Conservation (phyloP, 2,113 vertebrate species). For the Aspidoscelis tigris region DNA sequence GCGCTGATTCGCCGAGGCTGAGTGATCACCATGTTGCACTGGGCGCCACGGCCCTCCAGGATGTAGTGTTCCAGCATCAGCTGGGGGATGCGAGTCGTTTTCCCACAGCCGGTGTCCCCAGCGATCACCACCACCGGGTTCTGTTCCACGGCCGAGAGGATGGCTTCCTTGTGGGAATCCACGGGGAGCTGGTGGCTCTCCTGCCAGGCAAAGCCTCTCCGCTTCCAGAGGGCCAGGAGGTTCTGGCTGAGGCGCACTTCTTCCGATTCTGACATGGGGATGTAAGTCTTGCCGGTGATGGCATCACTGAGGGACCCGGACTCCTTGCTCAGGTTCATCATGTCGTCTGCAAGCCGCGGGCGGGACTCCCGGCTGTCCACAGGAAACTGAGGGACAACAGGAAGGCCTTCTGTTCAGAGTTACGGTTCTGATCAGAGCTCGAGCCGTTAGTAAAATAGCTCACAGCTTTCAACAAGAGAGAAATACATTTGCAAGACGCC, state of each 20-base stretch:
- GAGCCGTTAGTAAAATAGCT: neutral
- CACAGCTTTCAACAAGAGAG: neutral
- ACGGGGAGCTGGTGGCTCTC: slow-evolving; percentile 83
- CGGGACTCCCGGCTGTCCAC: slow-evolving; percentile 77
- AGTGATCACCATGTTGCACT: slow-evolving; percentile 93
- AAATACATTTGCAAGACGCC: neutral
- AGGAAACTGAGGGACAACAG: slow-evolving; percentile 77
- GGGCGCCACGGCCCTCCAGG: slow-evolving; percentile 79
- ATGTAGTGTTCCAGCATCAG: slow-evolving; percentile 89
- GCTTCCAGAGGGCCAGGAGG: slow-evolving; percentile 86
- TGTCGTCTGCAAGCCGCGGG: slow-evolving; percentile 71
- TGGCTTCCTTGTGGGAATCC: slow-evolving; percentile 84
- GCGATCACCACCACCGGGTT: slow-evolving; percentile 90
- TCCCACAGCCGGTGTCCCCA: slow-evolving; percentile 95
- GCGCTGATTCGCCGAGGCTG: slow-evolving; percentile 95
- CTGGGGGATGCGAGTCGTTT: slow-evolving; percentile 94
- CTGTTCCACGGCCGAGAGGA: slow-evolving; percentile 83
- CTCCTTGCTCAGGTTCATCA: slow-evolving; percentile 79
- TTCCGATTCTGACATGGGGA: slow-evolving; percentile 75
- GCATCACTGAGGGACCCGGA: slow-evolving; percentile 77
- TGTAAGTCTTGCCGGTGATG: slow-evolving; percentile 86
- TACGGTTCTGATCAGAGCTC: neutral
- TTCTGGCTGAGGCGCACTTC: slow-evolving; percentile 75
- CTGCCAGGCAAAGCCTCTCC: slow-evolving; percentile 64
- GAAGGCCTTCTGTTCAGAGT: neutral